Conservation (phyloP, 1,140 invertebrate genomes). For the Heliothis virescens region DNA sequence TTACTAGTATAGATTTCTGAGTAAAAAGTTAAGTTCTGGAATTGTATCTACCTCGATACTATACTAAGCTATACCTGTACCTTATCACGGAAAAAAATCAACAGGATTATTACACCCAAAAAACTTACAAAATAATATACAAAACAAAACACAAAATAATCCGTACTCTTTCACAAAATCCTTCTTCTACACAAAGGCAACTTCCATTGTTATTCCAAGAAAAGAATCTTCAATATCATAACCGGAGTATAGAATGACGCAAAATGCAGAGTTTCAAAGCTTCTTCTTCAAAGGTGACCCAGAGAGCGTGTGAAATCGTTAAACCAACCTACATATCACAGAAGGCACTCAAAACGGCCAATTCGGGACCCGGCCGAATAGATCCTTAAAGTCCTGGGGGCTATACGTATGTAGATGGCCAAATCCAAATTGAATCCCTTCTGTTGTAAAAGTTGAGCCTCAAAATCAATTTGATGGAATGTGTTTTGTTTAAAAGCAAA, state of each 20-base stretch:
- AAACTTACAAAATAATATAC: not conserved
- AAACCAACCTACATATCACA: constrained; percentile 3
- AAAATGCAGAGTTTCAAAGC: constrained; percentile 1
- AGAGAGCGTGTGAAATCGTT: constrained; percentile 27
- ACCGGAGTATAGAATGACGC: not conserved
- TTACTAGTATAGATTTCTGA: no score
- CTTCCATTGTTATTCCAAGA: constrained; percentile 6
- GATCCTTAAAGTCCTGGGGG: constrained; percentile 8
- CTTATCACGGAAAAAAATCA: no score
- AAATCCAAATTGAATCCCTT: constrained; percentile 24
- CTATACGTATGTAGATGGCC: not conserved
- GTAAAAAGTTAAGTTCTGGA: no score
- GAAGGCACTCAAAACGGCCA: constrained; percentile 29
- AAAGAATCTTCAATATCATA: constrained; percentile 26
- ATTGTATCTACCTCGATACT: no score
- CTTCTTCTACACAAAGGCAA: not conserved
- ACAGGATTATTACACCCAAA: no score
- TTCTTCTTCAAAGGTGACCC: constrained; percentile 15
- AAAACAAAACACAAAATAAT: not conserved
- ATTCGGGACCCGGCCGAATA: constrained; percentile 8
- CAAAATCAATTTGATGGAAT: no score
- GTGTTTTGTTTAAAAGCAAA: no score
- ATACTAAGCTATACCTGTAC: no score
- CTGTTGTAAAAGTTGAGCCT: constrained; percentile 11
- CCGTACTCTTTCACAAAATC: not conserved